Percentiles rank a stretch among this genome's conserved stretches.
phyloP scores from a whole-genome alignment of 2,113 vertebrate genomes.

The Neopipo cinnamomea region DNA sequence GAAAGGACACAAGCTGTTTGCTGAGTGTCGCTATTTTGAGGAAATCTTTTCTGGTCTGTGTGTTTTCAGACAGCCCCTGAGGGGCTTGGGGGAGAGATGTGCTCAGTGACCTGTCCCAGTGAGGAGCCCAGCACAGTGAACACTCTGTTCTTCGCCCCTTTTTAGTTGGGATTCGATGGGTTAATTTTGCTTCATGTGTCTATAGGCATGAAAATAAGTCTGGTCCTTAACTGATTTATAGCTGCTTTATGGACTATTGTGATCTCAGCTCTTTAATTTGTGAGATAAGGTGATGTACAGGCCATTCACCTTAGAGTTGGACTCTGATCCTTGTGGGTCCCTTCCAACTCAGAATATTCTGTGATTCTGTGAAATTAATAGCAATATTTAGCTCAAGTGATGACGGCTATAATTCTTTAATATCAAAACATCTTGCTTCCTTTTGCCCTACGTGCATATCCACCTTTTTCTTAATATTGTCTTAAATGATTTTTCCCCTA shows the following conservation, averaged over 20 bases:
- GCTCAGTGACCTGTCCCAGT: neutral
- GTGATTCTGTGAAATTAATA: neutral
- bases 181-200: neutral
- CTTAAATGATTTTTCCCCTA: neutral
- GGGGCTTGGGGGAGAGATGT: neutral
- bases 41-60: neutral
- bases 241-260: neutral
- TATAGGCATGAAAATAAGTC: neutral
- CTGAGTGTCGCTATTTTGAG: neutral
- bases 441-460: neutral
- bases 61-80: neutral
- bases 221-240: neutral
- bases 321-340: neutral
- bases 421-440: neutral
- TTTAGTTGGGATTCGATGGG: neutral
- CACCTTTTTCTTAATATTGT: neutral
- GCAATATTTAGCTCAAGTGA: neutral
- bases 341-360: neutral
- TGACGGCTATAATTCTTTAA: neutral
- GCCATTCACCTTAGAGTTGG: neutral
- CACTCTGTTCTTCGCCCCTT: neutral
- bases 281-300: neutral
- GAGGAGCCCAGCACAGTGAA: neutral
- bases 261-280: neutral
- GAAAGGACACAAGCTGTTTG: neutral